Conservation (phyloP, 2,888 invertebrate species). For the Caenorhabditis sp. region DNA sequence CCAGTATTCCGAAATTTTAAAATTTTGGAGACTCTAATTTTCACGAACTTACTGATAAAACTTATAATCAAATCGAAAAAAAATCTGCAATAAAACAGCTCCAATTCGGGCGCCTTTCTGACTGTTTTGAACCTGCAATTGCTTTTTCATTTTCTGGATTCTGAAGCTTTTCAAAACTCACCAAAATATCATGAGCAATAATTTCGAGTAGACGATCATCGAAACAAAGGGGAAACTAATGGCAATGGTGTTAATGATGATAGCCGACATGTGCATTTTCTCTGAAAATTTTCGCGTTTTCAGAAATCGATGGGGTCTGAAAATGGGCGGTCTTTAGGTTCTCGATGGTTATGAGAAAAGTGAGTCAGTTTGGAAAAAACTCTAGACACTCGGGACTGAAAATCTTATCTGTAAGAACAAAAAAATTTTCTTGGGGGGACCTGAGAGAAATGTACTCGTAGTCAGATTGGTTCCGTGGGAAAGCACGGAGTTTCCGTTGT, state of each 20-base stretch:
- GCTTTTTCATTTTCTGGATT: background rate
- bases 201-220: background rate
- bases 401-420: too few relatives aligned
- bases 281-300: background rate
- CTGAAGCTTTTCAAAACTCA: background rate
- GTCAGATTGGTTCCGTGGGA: too few relatives aligned
- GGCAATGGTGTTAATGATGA: background rate
- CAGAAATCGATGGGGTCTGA: too few relatives aligned
- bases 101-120: background rate
- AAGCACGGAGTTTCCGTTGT: too few relatives aligned
- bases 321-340: too few relatives aligned
- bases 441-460: too few relatives aligned
- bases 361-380: too few relatives aligned
- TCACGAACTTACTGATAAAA: background rate
- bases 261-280: slow-evolving; percentile 1
- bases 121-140: slow-evolving; percentile 9
- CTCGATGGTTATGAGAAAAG: too few relatives aligned
- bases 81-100: slow-evolving; percentile 9
- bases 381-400: too few relatives aligned
- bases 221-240: background rate
- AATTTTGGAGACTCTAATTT: background rate
- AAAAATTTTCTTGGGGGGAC: too few relatives aligned
- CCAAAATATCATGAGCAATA: slow-evolving; percentile 5
- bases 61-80: slow-evolving; percentile 3
- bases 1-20: too few relatives aligned